Percentiles rank a stretch among this genome's conserved stretches.
These are phyloP conservation scores for Diachasmimorpha longicaudata DNA, from an alignment of 1,140 invertebrate genomes.

Conservation along the genomic window DNA sequence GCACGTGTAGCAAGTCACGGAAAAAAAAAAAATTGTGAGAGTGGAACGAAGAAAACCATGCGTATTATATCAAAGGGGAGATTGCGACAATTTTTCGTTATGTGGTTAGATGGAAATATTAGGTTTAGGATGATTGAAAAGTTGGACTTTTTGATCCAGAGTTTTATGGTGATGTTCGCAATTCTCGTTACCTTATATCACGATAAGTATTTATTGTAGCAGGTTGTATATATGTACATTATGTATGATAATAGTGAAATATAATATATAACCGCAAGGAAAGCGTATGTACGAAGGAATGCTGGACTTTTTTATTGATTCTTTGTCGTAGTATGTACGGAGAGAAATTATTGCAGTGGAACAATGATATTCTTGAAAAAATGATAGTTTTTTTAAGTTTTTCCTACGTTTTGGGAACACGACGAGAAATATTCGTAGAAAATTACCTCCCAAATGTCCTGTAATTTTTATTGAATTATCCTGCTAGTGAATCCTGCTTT, in stretches of 20 bases:
- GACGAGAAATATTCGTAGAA: too few species aligned
- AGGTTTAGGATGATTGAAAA: neutral
- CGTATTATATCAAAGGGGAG: neutral
- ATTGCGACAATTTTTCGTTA: neutral
- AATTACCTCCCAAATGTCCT: too few species aligned
- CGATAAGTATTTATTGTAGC: constrained; percentile 48
- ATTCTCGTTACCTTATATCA: neutral
- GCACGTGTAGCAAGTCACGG: neutral
- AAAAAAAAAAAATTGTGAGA: neutral
- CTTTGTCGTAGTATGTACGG: too few species aligned
- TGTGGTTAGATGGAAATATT: neutral
- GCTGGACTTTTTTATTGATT: neutral
- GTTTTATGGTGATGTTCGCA: neutral
- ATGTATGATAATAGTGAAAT: constrained; percentile 59
- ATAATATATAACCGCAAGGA: constrained; percentile 55
- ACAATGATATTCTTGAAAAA: too few species aligned
- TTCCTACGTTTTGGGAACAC: too few species aligned
- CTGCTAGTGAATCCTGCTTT: too few species aligned
- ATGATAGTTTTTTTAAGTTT: too few species aligned
- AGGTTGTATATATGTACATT: constrained; percentile 64
- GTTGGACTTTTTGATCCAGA: neutral
- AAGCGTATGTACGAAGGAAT: constrained; percentile 45
- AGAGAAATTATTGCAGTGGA: too few species aligned
- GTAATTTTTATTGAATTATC: too few species aligned
- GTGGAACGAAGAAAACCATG: neutral